phyloP scores from a whole-genome alignment of 2,113 vertebrate genomes.

The Crotalus helleri region DNA sequence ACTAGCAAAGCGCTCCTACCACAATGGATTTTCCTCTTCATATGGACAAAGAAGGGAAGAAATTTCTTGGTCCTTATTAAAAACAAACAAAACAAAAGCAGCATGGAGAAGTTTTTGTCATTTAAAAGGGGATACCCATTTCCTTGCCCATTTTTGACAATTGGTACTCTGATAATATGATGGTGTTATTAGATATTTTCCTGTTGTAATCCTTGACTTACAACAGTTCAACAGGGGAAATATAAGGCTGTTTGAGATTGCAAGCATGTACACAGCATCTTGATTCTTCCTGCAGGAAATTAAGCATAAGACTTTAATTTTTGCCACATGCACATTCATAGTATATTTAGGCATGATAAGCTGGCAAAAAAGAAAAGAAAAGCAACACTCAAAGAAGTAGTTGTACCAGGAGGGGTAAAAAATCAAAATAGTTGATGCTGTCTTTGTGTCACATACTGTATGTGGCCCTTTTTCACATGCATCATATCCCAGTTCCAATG shows the following conservation, averaged over 20 bases:
- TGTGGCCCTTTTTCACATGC: background rate
- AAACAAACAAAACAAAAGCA: background rate
- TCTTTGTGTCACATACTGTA: background rate
- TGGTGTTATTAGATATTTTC: background rate
- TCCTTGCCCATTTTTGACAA: background rate
- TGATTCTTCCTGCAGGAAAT: background rate
- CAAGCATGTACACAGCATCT: background rate
- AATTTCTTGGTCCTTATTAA: background rate
- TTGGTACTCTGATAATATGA: background rate
- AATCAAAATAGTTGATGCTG: background rate
- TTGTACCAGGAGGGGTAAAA: background rate
- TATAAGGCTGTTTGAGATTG: background rate
- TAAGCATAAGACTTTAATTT: background rate
- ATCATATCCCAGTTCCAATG: background rate
- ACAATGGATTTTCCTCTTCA: background rate
- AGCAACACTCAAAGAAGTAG: background rate
- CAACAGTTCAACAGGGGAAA: background rate
- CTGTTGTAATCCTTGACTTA: no score
- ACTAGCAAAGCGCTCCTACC: background rate
- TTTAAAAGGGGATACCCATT: background rate
- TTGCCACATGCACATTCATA: background rate
- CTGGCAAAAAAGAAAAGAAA: background rate
- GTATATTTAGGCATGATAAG: background rate
- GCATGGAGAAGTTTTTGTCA: background rate
- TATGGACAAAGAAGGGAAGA: background rate